These are phyloP conservation scores for Tetranychus cinnabarinus DNA, from an alignment of 1,140 invertebrate genomes.

Conservation along the genomic window DNA sequence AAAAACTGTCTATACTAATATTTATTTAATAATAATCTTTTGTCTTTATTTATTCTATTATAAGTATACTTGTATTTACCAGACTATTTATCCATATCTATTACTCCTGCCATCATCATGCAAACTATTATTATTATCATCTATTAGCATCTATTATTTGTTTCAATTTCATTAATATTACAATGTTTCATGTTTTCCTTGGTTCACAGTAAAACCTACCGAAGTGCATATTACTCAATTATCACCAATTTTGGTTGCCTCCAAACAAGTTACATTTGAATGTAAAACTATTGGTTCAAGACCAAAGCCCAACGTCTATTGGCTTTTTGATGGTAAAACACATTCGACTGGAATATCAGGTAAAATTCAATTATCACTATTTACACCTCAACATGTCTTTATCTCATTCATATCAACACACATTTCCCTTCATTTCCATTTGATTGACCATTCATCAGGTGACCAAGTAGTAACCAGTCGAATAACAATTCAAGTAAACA, in stretches of 20 bases:
- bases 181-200: too few relatives aligned
- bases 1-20: too few relatives aligned
- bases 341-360: constrained; percentile 3
- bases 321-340: constrained; percentile 7
- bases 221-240: constrained; percentile 9
- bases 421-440: neutral
- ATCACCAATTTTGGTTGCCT: constrained; percentile 4
- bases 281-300: constrained; percentile 10
- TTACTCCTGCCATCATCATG: too few relatives aligned
- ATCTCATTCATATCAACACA: too few relatives aligned
- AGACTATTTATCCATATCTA: too few relatives aligned
- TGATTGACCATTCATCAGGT: neutral
- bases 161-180: too few relatives aligned
- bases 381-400: too few relatives aligned
- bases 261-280: constrained; percentile 7
- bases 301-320: constrained; percentile 9
- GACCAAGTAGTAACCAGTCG: neutral
- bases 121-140: too few relatives aligned
- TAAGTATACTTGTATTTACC: too few relatives aligned
- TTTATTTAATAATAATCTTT: too few relatives aligned
- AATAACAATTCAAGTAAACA: neutral
- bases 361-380: neutral
- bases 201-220: constrained; percentile 7
- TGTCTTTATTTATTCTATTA: too few relatives aligned
- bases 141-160: too few relatives aligned